phyloP scores from a whole-genome alignment of 2,113 vertebrate genomes.

The Alethe diademata region DNA sequence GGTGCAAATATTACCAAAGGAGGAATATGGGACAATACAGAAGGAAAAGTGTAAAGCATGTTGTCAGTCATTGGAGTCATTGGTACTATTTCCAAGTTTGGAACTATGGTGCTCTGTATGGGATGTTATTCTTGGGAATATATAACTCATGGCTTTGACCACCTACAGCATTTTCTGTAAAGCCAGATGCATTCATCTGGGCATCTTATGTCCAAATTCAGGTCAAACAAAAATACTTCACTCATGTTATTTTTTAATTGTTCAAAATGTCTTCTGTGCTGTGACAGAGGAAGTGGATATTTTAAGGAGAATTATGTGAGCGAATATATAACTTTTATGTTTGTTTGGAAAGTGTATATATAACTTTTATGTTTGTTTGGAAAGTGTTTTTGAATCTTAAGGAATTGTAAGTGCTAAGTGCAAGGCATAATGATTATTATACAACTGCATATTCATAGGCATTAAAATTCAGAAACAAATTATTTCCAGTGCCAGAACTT shows the following conservation, averaged over 20 bases:
- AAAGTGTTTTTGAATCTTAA: conserved; percentile 6
- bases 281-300: not conserved
- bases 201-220: not conserved
- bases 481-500: not conserved
- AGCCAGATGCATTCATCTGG: not conserved
- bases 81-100: not conserved
- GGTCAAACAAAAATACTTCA: not conserved
- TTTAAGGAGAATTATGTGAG: not conserved
- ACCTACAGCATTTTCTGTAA: not conserved
- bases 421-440: not conserved
- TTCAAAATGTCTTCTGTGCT: not conserved
- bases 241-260: not conserved
- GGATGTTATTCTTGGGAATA: not conserved
- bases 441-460: not conserved
- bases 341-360: not conserved
- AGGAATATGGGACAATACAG: not conserved
- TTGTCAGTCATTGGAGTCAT: not conserved
- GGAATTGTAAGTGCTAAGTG: not conserved
- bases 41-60: not conserved
- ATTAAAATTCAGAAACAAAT: conserved; percentile 32
- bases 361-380: not conserved
- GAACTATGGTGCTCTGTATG: not conserved
- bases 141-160: not conserved
- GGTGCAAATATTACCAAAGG: not conserved
- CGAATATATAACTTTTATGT: not conserved